A percentile compares a stretch with the other conserved stretches of the same genome.
Evolutionary conservation across 1,140 invertebrate genomes (phyloP).

Genomic region (Physella acuta): DNA sequence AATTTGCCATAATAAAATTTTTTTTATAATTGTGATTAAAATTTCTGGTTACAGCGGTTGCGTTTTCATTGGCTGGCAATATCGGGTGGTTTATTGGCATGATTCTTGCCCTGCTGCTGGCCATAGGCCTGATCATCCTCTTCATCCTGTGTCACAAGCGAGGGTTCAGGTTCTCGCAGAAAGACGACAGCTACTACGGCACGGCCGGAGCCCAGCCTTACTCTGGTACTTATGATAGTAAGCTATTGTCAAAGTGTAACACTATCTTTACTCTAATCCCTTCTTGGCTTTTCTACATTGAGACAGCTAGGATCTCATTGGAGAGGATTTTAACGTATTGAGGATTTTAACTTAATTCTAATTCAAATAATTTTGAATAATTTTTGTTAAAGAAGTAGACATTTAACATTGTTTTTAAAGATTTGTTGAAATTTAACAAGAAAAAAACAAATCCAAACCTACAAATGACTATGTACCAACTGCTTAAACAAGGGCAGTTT

Average conservation of each 20-base stretch:
- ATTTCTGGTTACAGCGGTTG: slow-evolving; percentile 38
- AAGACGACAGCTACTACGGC: background rate
- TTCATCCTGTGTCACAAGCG: slow-evolving; percentile 66
- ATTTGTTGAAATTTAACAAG: too few species aligned
- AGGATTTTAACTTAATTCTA: too few species aligned
- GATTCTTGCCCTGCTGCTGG: slow-evolving; percentile 89
- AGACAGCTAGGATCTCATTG: background rate
- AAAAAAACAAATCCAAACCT: too few species aligned
- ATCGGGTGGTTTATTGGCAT: slow-evolving; percentile 95
- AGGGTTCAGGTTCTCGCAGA: slow-evolving; percentile 27
- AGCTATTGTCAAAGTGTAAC: slow-evolving; percentile 21
- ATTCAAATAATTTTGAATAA: too few species aligned
- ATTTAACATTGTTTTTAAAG: too few species aligned
- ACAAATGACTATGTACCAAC: too few species aligned
- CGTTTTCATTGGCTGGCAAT: slow-evolving; percentile 69
- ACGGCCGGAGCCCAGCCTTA: slow-evolving; percentile 22
- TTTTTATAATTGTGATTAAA: background rate
- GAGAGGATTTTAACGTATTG: too few species aligned
- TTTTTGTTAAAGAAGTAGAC: too few species aligned
- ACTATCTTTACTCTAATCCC: background rate
- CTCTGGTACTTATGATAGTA: slow-evolving; percentile 38
- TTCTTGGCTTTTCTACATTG: slow-evolving; percentile 2
- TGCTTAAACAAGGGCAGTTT: too few species aligned
- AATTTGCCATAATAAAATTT: too few species aligned
- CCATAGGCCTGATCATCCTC: slow-evolving; percentile 87